Conservation (phyloP, 2,888 invertebrate genomes). For the Cyclophora punctaria region DNA sequence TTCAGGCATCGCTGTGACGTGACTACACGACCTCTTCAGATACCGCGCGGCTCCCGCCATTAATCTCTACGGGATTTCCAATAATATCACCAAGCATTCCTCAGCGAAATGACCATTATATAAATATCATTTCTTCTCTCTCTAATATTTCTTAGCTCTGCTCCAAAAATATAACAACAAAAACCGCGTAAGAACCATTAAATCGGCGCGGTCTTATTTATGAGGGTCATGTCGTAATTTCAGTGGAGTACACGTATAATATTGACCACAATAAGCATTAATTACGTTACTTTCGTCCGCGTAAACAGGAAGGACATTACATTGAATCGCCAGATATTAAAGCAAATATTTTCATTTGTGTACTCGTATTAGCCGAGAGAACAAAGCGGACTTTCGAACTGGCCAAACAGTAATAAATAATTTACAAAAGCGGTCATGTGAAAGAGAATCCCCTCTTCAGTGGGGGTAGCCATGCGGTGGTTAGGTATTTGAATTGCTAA, state of each 20-base stretch:
- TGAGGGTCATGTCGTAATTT: background rate
- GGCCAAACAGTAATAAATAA: slow-evolving; percentile 67
- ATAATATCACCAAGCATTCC: slow-evolving; percentile 8
- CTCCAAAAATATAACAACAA: no score
- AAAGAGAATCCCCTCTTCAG: slow-evolving; percentile 54
- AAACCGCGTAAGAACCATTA: no score
- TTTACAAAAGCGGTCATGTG: slow-evolving; percentile 67
- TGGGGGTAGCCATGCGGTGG: slow-evolving; percentile 50
- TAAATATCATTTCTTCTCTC: slow-evolving; percentile 1
- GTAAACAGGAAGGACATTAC: slow-evolving; percentile 4
- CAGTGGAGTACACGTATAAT: background rate
- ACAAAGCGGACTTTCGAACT: slow-evolving; percentile 56
- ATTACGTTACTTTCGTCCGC: background rate
- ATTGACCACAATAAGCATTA: slow-evolving; percentile 1
- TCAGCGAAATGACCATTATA: slow-evolving; percentile 6
- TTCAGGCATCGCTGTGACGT: slow-evolving; percentile 31
- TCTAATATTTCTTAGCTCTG: no score
- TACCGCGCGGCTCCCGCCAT: slow-evolving; percentile 15
- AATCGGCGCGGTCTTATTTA: no score
- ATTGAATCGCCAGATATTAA: slow-evolving; percentile 21
- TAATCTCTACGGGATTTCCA: slow-evolving; percentile 11
- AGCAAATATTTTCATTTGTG: slow-evolving; percentile 40
- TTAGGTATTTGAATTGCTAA: slow-evolving; percentile 70
- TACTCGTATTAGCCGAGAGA: slow-evolving; percentile 43
- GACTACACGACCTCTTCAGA: slow-evolving; percentile 20